A percentile compares a stretch with the other conserved stretches of the same genome.
Conservation (phyloP, 2,888 invertebrate genomes). For the Bombyx huttoni region DNA sequence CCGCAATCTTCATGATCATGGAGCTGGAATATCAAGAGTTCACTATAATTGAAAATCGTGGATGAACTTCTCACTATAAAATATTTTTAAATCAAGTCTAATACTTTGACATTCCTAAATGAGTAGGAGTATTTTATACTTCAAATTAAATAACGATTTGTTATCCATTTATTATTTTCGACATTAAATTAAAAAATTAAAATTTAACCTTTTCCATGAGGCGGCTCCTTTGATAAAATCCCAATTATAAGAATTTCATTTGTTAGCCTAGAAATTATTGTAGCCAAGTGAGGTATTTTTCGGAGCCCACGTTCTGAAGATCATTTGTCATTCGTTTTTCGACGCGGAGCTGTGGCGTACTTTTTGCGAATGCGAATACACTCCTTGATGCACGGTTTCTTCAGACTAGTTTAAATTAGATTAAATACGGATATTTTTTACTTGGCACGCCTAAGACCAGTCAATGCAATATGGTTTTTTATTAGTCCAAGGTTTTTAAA, state of each 20-base stretch:
- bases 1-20: too few species aligned
- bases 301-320: conserved; percentile 36
- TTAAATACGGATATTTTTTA: neutral
- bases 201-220: neutral
- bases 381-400: conserved; percentile 6
- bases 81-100: too few species aligned
- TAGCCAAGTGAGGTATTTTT: conserved; percentile 42
- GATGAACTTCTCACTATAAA: too few species aligned
- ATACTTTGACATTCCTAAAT: too few species aligned
- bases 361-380: conserved; percentile 33
- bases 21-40: too few species aligned
- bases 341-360: conserved; percentile 10
- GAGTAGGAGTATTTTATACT: neutral
- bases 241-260: neutral
- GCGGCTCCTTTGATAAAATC: neutral
- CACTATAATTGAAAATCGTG: too few species aligned
- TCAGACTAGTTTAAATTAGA: conserved; percentile 5
- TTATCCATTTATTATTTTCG: neutral
- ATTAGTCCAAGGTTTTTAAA: too few species aligned
- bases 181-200: neutral
- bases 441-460: neutral
- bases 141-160: neutral
- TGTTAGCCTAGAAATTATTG: conserved; percentile 5
- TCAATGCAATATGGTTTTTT: too few species aligned
- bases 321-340: conserved; percentile 56